Base-by-base conservation (phyloP, 2,888 invertebrate species). In the Furcula furcula region DNA sequence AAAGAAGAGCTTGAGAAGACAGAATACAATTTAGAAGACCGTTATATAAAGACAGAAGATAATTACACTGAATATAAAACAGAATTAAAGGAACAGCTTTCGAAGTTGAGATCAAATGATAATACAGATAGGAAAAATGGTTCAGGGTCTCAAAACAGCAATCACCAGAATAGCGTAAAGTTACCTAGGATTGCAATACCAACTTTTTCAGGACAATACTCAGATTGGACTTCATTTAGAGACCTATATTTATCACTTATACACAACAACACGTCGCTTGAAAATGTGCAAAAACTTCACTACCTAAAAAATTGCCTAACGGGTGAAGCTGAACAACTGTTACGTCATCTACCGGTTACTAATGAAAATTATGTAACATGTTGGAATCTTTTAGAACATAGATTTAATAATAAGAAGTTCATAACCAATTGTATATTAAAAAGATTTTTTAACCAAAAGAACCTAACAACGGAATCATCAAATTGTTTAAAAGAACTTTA, bases 151-250 rank as follows among this genome's bases (percentile, higher is more conserved):
- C n/a, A n/a, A n/a, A n/a, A n/a, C n/a, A n/a, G n/a, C n/a, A n/a
- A n/a, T n/a, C n/a, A n/a, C n/a, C n/a, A n/a, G n/a, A n/a, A n/a
- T n/a, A n/a, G n/a, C n/a, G n/a, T n/a, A 2, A 26, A 18, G n/a
- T 28, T 33, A 7, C 33, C 33, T 7, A 33, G 28, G 14, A 33
- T 33, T n/a, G 9, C 7, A 1, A 13, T 33, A 7, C 33, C 33
- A 1, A 22, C 3, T 1, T 33, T 33, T 11, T 28, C 28, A 3
- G 33, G 33, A 7, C 5, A 15, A 5, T 33, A 33, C 4, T 14
- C 28, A 1, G 34, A 34, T 11, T 34, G 34, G 34, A 22, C 13
- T 1, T 16, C 28, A 5, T 34, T 34, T 27, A 16, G 18, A n/a
- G 34, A 34, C 18, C 11, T 34, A n/a, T 34, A 23, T 14, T 1